Evolutionary conservation across 2,888 invertebrate species (phyloP), one percentile per base, ranked within the genome.

Genomic region (Agonopterix heracliana): DNA sequence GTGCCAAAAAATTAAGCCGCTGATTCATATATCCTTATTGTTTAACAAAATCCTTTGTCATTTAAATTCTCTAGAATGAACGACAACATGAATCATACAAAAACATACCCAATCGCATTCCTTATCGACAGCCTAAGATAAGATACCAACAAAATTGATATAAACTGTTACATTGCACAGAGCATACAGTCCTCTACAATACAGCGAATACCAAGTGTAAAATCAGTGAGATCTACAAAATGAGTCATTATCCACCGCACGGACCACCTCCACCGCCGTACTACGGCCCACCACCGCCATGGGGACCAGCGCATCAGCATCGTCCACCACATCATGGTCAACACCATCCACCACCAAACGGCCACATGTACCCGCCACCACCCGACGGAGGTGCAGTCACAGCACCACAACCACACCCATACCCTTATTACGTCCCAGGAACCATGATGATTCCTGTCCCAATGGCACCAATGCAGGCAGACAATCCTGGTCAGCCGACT

Each of bases 391-490:
- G 14, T 2, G 72, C 63, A 40, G 61, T 58, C 0, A 63, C 56
- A 2, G 59, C 49, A 5, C 62, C 61, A 9, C 26, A 38, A 38
- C 38, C 38, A 4, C 54, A 54, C 7, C 68, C 74, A 0, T 78
- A 79, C 50, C 81, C 82, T 0, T 83, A 81, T 64, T 86, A 69
- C 60, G 57, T 81, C 0, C 84, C 84, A 1, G 81, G 79, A 0
- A 66, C 85, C 0, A 67, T 84, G 59, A 86, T 86, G 83, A 59
- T 84, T 1, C 83, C 82, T 0, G 68, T 77, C 0, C 75, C 80
- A 0, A 49, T 75, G 1, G 60, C 68, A 2, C 66, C 68, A 9
- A 52, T 61, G 48, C 71, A 63, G 9, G 47, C 53, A 48, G 54
- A 66, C 34, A 55, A 54, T 4, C 52, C 66, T 0, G 55, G 54